Base-by-base conservation (phyloP, 2,797 vertebrate species). In the Echeneis naucrates region DNA sequence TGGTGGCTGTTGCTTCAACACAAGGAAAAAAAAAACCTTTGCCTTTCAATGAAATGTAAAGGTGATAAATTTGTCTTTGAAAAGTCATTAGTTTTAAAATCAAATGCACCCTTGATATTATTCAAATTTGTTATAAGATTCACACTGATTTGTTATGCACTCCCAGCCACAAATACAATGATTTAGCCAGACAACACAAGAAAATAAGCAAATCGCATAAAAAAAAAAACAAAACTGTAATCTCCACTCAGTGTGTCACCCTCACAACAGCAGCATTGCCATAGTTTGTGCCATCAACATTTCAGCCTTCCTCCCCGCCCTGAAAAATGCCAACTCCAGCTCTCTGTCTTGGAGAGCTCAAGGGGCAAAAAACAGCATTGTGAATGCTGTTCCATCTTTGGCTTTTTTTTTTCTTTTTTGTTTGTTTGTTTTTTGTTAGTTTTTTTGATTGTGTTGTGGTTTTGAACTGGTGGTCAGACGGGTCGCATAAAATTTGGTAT, bases 81-180 rank as follows among this genome's bases (percentile, higher is more conserved):
- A 71, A 52, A 59, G 40, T 47, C 62, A 59, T 47, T 77, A 63
- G 82, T 86, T 82, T 75, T 77, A 80, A 67, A 78, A 69, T 63
- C 38, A 63, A 64, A 60, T 50, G 55, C 72, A 56, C 48, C 17
- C 13, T 52, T 71, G 38, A 45, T 50, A 67, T 55, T 65, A 61
- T 61, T 65, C 24, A 75, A 60, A 81, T 63, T 17, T 63, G 35
- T 61, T 35, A 40, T 70, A 47, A 57, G 30, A 72, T 71, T 72
- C 58, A 5, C 7, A 27, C 32, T 32, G 54, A 38, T 78, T 87
- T 67, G 47, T 59, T 12, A 50, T 61, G 55, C 23, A 38, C 69
- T 57, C 7, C 42, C 69, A 53, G 38, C 67, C 52, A 71, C 56
- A 66, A 68, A 61, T 33, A 37, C 58, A 59, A 68, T 55, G 16